Evolutionary conservation across 2,113 vertebrate genomes (phyloP).

Genomic region (Abramis brama): DNA sequence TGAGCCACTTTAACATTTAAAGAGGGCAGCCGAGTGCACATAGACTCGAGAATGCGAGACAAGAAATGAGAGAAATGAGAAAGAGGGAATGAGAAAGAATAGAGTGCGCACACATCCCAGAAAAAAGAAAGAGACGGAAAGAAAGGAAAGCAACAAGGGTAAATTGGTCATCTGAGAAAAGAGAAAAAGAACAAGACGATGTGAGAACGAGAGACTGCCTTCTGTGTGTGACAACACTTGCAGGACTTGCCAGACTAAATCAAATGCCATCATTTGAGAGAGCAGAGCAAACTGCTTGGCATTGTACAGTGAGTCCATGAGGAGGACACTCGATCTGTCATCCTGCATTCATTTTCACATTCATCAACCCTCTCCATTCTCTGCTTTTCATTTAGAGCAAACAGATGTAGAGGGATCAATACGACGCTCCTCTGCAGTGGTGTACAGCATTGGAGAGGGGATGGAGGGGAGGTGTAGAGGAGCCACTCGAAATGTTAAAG

Average conservation of each 20-base stretch:
- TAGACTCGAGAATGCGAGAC: neutral
- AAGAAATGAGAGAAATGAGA: neutral
- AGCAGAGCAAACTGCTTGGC: neutral
- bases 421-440: constrained; percentile 1
- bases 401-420: constrained; percentile 41
- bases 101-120: neutral
- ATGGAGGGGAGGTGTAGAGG: neutral
- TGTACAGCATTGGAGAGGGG: neutral
- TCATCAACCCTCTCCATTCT: constrained; percentile 51
- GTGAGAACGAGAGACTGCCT: constrained; percentile 2
- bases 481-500: neutral
- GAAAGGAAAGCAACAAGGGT: neutral
- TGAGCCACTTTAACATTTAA: constrained; percentile 11
- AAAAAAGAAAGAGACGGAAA: neutral
- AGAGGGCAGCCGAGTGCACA: neutral
- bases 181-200: constrained; percentile 14
- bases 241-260: constrained; percentile 32
- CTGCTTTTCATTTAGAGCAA: constrained; percentile 36
- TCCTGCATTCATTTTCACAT: constrained; percentile 47
- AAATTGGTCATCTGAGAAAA: constrained; percentile 10
- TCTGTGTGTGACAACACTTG: constrained; percentile 35
- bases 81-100: neutral
- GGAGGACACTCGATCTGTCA: constrained; percentile 43
- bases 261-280: constrained; percentile 41
- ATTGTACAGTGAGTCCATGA: constrained; percentile 21